Evolutionary conservation across 2,888 invertebrate species (phyloP).

Genomic region (Cabera pusaria): DNA sequence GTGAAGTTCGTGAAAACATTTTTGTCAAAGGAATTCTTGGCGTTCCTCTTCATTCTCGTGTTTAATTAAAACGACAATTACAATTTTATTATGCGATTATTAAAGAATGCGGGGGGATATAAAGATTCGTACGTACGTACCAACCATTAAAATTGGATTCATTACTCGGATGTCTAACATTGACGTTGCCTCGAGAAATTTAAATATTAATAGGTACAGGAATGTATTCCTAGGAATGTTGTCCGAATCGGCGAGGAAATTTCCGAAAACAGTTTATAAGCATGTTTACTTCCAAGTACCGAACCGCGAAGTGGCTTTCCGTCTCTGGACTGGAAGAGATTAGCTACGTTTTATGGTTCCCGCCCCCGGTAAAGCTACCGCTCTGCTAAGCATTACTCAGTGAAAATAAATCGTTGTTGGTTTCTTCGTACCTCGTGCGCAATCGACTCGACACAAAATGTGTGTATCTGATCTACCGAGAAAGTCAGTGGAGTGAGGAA

Average conservation of each 20-base stretch:
- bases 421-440: constrained; percentile 20
- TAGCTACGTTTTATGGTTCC: constrained; percentile 24
- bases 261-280: constrained; percentile 19
- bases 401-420: constrained; percentile 27
- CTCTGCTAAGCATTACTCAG: constrained; percentile 23
- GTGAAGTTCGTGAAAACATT: neutral
- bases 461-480: constrained; percentile 32
- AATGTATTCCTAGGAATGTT: constrained; percentile 4
- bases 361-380: constrained; percentile 22
- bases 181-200: too few relatives aligned
- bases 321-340: constrained; percentile 21
- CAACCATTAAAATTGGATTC: too few relatives aligned
- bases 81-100: constrained; percentile 3
- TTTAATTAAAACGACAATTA: constrained; percentile 7
- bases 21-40: constrained; percentile 4
- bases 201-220: too few relatives aligned
- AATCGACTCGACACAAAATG: constrained; percentile 19
- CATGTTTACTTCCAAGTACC: constrained; percentile 13
- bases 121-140: too few relatives aligned
- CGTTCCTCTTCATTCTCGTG: neutral
- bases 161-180: too few relatives aligned
- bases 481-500: constrained; percentile 34
- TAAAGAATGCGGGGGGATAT: neutral
- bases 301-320: constrained; percentile 16
- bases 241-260: constrained; percentile 8